phyloP scores from a whole-genome alignment of 2,113 vertebrate species.

The Pontoporia blainvillei region DNA sequence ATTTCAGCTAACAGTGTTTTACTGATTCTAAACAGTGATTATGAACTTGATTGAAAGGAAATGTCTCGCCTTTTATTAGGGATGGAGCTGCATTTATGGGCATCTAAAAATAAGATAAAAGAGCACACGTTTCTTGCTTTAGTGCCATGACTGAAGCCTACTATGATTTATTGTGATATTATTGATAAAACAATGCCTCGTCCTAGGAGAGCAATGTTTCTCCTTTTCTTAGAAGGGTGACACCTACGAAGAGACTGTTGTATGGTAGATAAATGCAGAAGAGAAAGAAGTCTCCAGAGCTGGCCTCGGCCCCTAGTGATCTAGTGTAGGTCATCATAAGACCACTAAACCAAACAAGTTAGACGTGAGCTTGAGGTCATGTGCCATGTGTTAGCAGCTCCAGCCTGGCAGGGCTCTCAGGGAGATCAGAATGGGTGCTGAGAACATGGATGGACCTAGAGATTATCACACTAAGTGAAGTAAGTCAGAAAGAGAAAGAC shows the following conservation, averaged over 20 bases:
- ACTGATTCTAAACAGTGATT: not conserved
- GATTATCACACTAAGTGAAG: not conserved
- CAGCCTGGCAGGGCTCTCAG: not conserved
- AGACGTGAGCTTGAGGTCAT: rapidly evolving
- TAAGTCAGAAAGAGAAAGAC: not conserved
- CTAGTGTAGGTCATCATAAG: rapidly evolving
- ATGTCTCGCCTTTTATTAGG: not conserved
- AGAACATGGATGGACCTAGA: not conserved
- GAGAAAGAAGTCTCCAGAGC: not conserved
- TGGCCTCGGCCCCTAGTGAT: not conserved
- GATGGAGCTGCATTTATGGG: not conserved
- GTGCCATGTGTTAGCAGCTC: rapidly evolving
- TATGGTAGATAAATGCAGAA: not conserved
- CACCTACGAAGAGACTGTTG: not conserved
- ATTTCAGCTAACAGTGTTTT: not conserved
- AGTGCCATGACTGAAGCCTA: not conserved
- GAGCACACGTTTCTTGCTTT: not conserved
- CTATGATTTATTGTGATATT: not conserved
- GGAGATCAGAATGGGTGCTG: no score
- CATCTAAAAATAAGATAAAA: not conserved
- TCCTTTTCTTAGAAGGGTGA: not conserved
- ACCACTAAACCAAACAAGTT: no score
- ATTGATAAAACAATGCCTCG: not conserved
- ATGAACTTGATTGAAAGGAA: not conserved
- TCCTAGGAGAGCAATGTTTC: not conserved